These are phyloP conservation scores for Pyrrhosoma nymphula DNA, from an alignment of 2,888 invertebrate species.

Conservation along the genomic window DNA sequence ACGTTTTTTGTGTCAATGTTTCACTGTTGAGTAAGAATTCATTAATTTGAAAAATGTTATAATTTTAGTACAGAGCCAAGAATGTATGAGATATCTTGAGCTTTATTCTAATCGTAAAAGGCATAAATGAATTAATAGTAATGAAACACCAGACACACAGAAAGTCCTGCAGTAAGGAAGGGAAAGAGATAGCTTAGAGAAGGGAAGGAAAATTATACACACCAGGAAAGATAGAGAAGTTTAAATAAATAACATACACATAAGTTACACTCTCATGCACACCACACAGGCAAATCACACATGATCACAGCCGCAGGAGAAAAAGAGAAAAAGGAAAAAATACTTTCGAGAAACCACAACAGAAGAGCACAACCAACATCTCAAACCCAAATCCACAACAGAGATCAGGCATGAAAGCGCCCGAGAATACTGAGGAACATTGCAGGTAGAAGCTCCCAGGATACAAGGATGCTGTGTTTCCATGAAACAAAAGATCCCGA, in stretches of 20 bases:
- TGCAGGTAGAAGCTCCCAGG: conserved; percentile 64
- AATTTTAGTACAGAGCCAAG: conserved; percentile 16
- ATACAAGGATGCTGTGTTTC: conserved; percentile 47
- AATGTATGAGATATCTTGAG: background rate
- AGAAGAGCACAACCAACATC: conserved; percentile 44
- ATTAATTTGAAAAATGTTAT: conserved; percentile 36
- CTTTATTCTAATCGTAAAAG: conserved; percentile 5
- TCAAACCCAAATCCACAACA: conserved; percentile 35
- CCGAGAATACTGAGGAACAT: conserved; percentile 42
- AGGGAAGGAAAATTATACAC: conserved; percentile 30
- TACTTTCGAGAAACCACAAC: conserved; percentile 32
- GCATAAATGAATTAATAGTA: conserved; percentile 31
- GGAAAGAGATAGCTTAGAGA: conserved; percentile 47
- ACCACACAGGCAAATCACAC: conserved; percentile 45
- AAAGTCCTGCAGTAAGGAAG: conserved; percentile 65
- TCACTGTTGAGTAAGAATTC: conserved; percentile 36
- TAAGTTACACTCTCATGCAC: conserved; percentile 50
- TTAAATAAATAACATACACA: conserved; percentile 43
- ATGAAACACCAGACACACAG: conserved; percentile 56
- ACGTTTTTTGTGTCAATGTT: conserved; percentile 47
- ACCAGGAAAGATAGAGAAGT: background rate
- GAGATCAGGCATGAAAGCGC: conserved; percentile 54
- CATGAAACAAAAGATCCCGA: conserved; percentile 40
- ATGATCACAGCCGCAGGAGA: conserved; percentile 13
- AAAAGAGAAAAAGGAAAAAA: background rate